Conservation (phyloP, 2,888 invertebrate genomes). For the Epinotia brunnichana region DNA sequence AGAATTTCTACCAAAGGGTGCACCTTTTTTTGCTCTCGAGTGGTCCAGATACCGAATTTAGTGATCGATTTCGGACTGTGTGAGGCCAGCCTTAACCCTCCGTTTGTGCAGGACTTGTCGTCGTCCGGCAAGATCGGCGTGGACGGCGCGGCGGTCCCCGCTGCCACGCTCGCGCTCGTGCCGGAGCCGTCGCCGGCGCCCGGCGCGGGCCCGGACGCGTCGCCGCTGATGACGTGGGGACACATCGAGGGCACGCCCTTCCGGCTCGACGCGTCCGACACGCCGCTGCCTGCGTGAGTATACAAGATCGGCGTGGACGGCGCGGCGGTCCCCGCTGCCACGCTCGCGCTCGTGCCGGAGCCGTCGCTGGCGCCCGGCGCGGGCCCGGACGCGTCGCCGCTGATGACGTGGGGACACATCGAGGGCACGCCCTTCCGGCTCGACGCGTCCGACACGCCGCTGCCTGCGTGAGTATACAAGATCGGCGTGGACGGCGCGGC, state of each 20-base stretch:
- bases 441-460: conserved; percentile 95
- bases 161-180: conserved; percentile 84
- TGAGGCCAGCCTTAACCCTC: no score
- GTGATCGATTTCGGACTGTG: no score
- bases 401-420: conserved; percentile 99
- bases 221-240: conserved; percentile 99
- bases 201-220: conserved; percentile 21
- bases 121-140: conserved; percentile 94
- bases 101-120: conserved; percentile 68
- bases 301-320: conserved; percentile 95
- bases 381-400: conserved; percentile 77
- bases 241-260: conserved; percentile 98
- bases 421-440: conserved; percentile 96
- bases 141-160: conserved; percentile 91
- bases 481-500: conserved; percentile 97
- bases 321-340: conserved; percentile 85
- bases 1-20: no score
- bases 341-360: conserved; percentile 88
- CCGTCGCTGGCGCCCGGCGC: conserved; percentile 89
- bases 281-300: conserved; percentile 87
- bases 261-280: conserved; percentile 95
- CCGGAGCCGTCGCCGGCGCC: conserved; percentile 93
- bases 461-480: conserved; percentile 85
- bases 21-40: no score
- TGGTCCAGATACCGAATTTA: no score